Evolutionary conservation across 2,113 vertebrate genomes (phyloP), one percentile per base, ranked within the genome.

Genomic region (Corythaixoides concolor): DNA sequence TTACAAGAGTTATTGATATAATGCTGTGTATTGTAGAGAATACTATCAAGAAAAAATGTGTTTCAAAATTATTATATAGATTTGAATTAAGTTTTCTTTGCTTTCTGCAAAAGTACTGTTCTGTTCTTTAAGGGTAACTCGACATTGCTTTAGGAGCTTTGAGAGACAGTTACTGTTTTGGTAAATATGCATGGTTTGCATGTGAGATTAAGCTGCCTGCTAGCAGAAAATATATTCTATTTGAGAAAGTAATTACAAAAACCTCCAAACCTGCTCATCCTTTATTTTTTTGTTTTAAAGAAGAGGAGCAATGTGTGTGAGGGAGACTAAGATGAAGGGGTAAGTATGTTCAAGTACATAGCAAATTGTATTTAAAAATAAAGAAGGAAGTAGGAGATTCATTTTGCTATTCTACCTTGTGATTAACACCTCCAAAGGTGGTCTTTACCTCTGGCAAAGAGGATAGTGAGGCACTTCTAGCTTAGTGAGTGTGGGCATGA

Each of bases 191-290:
- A 17, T 50, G 37, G 73, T 87, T 87, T 94, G 30, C n/a, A 20
- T 74, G 59, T 75, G 91, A 79, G 11, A 80, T 90, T 69, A 88
- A 78, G 60, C 30, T 95, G 52, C 37, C 50, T 84, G 50, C 64
- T 89, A 58, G 49, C 30, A 84, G 76, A 89, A 95, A 73, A 80
- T 86, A 84, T 16, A n/a, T n/a, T 94, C 58, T 86, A 76, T 92
- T 73, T 80, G 63, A 85, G 79, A 70, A 90, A 22, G 24, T 70
- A 91, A 85, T 89, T 85, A 7, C 26, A 62, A 82, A 94, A 59
- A 53, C 4, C 6, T 11, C 14, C 28, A 78, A 79, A 91, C 24
- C 47, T 79, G 24, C 39, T 68, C 10, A 60, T 73, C 16, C n/a
- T 59, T 72, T 33, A 69, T 16, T 76, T 90, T 15, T 53, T 15